Base-by-base conservation (phyloP, 2,797 vertebrate genomes). In the Anguilla pacifica region DNA sequence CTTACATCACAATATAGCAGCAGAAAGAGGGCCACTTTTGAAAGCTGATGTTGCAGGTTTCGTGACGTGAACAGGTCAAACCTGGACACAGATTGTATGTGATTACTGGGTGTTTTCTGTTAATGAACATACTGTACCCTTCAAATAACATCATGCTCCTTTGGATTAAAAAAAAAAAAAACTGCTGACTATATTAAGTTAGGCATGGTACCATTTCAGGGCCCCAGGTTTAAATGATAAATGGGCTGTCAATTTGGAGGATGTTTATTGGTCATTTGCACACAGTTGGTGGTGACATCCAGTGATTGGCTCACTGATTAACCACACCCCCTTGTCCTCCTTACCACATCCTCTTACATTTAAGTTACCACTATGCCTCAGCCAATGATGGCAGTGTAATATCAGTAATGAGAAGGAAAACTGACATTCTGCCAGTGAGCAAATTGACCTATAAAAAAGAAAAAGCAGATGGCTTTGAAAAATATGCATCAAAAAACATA, bases 391-490 rank as follows among this genome's bases (percentile, higher is more conserved):
- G n/a, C 25, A 70, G 64, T 11, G 64, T 28, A 28, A 35, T 13
- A 28, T 72, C 28, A 1, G 7, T 72, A 28, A 72, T 1, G 64
- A 70, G 53, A 11, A 55, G 53, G 10, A 25, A 70, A 31, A 3
- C 70, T 35, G 28, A 35, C 28, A 31, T 28, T 31, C n/a, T 72
- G 39, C 22, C 79, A 82, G 22, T 49, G 43, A 49, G 11, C 46
- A 46, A 25, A 51, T 31, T 51, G 46, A 82, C 22, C 19, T 25
- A 49, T 49, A 49, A 82, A 79, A 79, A 17, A 43, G 19, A 6
- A 46, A 46, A 79, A 43, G 74, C 74, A 79, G 74, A 79, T 79
- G 35, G 74, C 5, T 79, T 79, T 79, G 39, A 43, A 79, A 82
- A n/a, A 25, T n/a, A 82, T 51, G 79, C 19, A n/a, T 82, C 25